Percentiles rank a stretch among this genome's conserved stretches.
Conservation (phyloP, 1,140 invertebrate species). For the Cyclina sinensis region DNA sequence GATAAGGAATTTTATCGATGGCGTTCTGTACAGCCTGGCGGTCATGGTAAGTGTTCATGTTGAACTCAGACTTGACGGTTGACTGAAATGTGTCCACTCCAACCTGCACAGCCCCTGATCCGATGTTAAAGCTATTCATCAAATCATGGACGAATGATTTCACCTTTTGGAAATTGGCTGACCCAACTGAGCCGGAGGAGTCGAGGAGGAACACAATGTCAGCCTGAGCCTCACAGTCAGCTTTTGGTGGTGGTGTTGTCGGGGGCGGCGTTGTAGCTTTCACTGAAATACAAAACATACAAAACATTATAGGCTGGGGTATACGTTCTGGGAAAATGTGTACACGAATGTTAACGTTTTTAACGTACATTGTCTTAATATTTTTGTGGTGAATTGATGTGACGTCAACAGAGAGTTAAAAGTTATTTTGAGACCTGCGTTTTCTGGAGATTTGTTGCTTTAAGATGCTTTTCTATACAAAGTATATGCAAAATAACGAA, state of each 20-base stretch:
- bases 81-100: slow-evolving; percentile 74
- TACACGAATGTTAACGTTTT: too few relatives aligned
- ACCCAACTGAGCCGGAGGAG: slow-evolving; percentile 78
- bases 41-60: slow-evolving; percentile 74
- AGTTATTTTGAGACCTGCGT: not conserved
- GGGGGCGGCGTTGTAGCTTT: slow-evolving; percentile 63
- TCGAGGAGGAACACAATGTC: slow-evolving; percentile 81
- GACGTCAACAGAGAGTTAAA: too few relatives aligned
- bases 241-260: slow-evolving; percentile 71
- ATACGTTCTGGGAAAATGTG: too few relatives aligned
- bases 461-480: too few relatives aligned
- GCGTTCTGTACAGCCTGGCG: slow-evolving; percentile 67
- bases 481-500: not conserved
- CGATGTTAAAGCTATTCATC: slow-evolving; percentile 71
- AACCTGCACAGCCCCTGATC: slow-evolving; percentile 67
- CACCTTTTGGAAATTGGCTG: slow-evolving; percentile 76
- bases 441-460: too few relatives aligned
- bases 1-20: slow-evolving; percentile 74
- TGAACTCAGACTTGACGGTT: slow-evolving; percentile 73
- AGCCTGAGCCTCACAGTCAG: slow-evolving; percentile 72
- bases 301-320: too few relatives aligned
- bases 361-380: too few relatives aligned
- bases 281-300: too few relatives aligned
- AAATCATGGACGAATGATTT: slow-evolving; percentile 73
- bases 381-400: too few relatives aligned